Conservation (phyloP, 2,797 vertebrate genomes). For the Passerculus sandwichensis region DNA sequence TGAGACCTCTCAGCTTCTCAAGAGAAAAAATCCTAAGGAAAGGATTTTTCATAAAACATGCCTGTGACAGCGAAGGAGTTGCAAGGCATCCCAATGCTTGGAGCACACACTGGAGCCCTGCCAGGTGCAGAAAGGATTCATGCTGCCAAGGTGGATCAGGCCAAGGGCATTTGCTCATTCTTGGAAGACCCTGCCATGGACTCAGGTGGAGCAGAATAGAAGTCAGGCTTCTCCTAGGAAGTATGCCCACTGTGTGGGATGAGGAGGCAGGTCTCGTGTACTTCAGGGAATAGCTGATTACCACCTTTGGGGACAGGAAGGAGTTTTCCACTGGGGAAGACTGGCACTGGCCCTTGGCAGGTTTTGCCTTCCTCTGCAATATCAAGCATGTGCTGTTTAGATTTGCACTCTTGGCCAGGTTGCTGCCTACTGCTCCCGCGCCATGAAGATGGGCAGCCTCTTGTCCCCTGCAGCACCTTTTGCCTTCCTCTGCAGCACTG, state of each 20-base stretch:
- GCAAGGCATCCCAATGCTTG: too few species aligned
- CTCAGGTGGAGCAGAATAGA: background rate
- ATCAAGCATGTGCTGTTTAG: background rate
- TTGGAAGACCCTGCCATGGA: background rate
- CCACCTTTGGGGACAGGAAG: background rate
- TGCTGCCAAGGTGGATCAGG: background rate
- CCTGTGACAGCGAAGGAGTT: background rate
- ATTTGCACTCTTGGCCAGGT: too few species aligned
- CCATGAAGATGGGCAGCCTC: too few species aligned
- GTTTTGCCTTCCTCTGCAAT: background rate
- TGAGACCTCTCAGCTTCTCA: too few species aligned
- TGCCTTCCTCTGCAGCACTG: background rate
- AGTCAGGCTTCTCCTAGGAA: background rate
- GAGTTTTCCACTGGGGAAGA: background rate
- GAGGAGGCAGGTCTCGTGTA: background rate
- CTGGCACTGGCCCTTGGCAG: too few species aligned
- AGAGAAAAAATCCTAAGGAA: too few species aligned
- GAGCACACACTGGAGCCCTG: background rate
- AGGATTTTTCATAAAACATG: too few species aligned
- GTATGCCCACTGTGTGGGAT: background rate
- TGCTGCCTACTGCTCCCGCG: background rate
- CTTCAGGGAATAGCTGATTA: background rate
- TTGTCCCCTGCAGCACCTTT: background rate
- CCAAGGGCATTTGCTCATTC: background rate
- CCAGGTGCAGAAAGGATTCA: background rate